phyloP scores from a whole-genome alignment of 2,113 vertebrate species.

The Neofelis nebulosa region DNA sequence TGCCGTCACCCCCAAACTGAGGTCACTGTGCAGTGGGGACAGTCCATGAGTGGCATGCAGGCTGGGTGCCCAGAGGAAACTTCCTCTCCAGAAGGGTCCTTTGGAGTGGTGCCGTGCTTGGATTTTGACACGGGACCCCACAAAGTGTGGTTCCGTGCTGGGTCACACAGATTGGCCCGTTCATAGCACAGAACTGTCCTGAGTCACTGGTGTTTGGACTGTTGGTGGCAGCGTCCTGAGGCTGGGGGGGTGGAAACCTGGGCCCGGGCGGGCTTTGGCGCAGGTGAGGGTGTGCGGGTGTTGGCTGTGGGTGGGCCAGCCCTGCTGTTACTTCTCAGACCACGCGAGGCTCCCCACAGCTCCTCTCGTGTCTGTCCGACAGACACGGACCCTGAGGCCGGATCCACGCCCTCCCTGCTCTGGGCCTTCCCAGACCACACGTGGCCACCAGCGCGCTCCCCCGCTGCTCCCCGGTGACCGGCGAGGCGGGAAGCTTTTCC shows the following conservation, averaged over 20 bases:
- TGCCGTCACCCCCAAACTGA: fast-evolving
- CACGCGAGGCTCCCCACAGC: fast-evolving
- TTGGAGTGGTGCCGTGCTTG: neutral
- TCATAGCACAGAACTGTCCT: neutral
- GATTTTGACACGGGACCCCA: fast-evolving
- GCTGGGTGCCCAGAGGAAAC: neutral
- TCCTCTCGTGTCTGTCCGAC: too few relatives aligned
- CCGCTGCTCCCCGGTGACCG: fast-evolving
- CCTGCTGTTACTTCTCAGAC: fast-evolving
- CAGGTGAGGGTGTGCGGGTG: fast-evolving
- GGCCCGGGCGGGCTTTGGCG: neutral
- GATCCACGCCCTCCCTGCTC: neutral
- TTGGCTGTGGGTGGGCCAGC: too few relatives aligned
- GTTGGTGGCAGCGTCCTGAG: fast-evolving
- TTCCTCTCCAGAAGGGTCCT: fast-evolving
- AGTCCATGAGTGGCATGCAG: fast-evolving
- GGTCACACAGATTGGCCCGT: fast-evolving
- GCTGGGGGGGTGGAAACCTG: fast-evolving
- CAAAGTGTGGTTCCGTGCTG: fast-evolving
- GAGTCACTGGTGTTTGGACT: fast-evolving
- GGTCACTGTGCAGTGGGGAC: fast-evolving
- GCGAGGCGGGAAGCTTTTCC: neutral
- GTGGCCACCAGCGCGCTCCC: fast-evolving
- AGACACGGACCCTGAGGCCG: neutral
- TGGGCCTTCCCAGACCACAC: neutral